Evolutionary conservation across 1,140 invertebrate species (phyloP).

Genomic region (Cotesia vestalis): DNA sequence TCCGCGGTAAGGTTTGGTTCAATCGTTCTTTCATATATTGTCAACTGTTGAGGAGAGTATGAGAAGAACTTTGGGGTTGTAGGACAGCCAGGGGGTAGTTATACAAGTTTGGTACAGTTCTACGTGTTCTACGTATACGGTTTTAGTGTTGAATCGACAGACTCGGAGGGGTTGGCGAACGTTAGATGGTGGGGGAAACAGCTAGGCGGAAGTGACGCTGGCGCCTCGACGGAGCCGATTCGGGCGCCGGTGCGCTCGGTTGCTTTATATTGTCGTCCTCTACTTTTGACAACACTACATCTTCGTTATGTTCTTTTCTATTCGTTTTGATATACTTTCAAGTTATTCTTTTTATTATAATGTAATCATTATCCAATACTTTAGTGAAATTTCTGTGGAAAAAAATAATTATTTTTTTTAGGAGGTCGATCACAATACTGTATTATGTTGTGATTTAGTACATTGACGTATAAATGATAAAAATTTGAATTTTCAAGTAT

Average conservation of each 20-base stretch:
- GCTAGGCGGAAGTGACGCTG: slow-evolving; percentile 64
- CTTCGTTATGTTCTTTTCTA: slow-evolving; percentile 40
- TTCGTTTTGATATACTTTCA: slow-evolving; percentile 22
- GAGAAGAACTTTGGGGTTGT: slow-evolving; percentile 16
- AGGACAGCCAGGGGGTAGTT: slow-evolving; percentile 1
- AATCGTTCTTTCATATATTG: slow-evolving; percentile 31
- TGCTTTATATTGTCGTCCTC: slow-evolving; percentile 57
- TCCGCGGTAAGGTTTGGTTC: slow-evolving; percentile 30
- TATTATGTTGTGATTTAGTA: too few relatives aligned
- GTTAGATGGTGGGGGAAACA: slow-evolving; percentile 41
- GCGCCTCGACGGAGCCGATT: slow-evolving; percentile 64
- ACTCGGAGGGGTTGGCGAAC: slow-evolving; percentile 36
- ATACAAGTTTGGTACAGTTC: slow-evolving; percentile 43
- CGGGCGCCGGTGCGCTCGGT: slow-evolving; percentile 64
- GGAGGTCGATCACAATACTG: too few relatives aligned
- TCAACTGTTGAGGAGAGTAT: background rate
- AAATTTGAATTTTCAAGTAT: too few relatives aligned
- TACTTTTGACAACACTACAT: slow-evolving; percentile 29
- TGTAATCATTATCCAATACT: slow-evolving; percentile 35
- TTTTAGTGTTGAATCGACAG: slow-evolving; percentile 35
- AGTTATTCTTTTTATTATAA: slow-evolving; percentile 44
- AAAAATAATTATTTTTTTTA: slow-evolving; percentile 26
- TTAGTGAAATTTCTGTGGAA: slow-evolving; percentile 50
- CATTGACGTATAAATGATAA: too few relatives aligned
- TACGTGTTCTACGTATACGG: slow-evolving; percentile 1